Conservation (phyloP, 2,113 vertebrate genomes). For the Tragelaphus buxtoni region DNA sequence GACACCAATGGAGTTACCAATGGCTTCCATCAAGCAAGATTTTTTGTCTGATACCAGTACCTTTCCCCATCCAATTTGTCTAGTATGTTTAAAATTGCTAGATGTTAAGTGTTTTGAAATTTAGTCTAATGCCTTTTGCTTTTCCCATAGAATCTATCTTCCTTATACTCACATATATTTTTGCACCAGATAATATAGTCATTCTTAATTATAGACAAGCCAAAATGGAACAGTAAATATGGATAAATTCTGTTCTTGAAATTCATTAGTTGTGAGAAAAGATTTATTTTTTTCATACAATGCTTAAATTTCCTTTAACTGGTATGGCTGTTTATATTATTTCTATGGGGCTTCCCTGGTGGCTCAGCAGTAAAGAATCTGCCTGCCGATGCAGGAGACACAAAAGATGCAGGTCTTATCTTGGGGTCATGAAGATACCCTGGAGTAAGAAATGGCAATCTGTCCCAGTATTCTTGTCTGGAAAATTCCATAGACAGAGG, state of each 20-base stretch:
- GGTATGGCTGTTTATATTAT: neutral
- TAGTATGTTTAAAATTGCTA: neutral
- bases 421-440: fast-evolving
- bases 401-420: neutral
- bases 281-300: neutral
- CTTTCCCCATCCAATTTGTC: neutral
- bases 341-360: neutral
- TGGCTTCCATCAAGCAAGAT: neutral
- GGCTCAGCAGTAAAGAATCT: neutral
- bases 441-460: neutral
- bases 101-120: neutral
- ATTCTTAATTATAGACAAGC: neutral
- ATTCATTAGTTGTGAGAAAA: neutral
- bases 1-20: neutral
- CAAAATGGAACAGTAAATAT: neutral
- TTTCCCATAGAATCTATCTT: neutral
- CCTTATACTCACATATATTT: neutral
- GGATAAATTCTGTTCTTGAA: neutral
- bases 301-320: neutral
- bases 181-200: neutral
- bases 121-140: neutral
- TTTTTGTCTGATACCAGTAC: neutral
- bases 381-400: neutral
- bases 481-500: neutral
- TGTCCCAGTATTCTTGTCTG: neutral